Base-by-base conservation (phyloP, 2,113 vertebrate species). In the Typhlomys cinereus region DNA sequence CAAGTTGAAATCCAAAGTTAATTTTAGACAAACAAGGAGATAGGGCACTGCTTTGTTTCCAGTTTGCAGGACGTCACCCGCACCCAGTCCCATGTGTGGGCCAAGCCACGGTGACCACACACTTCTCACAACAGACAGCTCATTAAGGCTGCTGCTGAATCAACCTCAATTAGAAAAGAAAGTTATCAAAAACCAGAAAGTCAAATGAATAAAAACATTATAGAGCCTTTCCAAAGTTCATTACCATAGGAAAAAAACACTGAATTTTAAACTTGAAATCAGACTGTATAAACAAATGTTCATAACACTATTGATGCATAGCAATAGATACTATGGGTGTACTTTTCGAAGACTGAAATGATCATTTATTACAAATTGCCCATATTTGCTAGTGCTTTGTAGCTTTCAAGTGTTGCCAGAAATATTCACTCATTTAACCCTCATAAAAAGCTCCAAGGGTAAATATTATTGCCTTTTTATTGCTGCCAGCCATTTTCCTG, bases 201-300 rank as follows among this genome's bases (percentile, higher is more conserved):
- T 70, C 64, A 89, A 13, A 89, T 3, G 13, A 70, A 41, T 31
- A 74, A 21, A 83, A 84, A 46, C 73, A 76, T 14, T 75, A 50
- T n/a, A 78, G 85, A 71, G 21, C 14, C 41, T 76, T 64, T 36
- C 31, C 6, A 54, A 54, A 54, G 17, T 12, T 10, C 10, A 54
- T 12, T 12, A 54, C 18, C 52, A 59, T 59, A 59, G 25, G 41
- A 4, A 83, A 39, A 80, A 75, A 81, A 2, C 8, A 71, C 62
- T 78, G 4, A 46, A 57, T 94, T 94, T 94, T 81, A 89, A 78
- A 85, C 25, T 69, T 83, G 46, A 64, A 91, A 18, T 84, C 73
- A 87, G 81, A 76, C 84, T 89, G 90, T 64, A 12, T 84, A 95
- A 64, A 62, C 50, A 61, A 76, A 50, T 88, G 29, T 20, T 64